Conservation (phyloP, 23 tunicate species). For the Styela clava region DNA sequence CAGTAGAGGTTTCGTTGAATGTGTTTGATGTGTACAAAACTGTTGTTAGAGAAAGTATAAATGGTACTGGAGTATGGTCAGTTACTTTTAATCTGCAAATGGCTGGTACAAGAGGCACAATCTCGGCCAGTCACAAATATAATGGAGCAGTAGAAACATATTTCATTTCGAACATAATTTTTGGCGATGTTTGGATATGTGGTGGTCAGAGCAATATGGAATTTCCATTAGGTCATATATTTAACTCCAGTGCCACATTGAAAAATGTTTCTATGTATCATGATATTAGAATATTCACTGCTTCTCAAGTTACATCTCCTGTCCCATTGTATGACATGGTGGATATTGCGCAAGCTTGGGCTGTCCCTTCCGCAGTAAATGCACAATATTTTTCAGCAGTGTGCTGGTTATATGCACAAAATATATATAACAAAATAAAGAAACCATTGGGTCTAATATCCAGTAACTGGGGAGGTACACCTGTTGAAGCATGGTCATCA, state of each 20-base stretch:
- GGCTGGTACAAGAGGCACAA: constrained; percentile 46
- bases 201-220: constrained; percentile 90
- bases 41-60: constrained; percentile 7
- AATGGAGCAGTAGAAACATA: constrained; percentile 47
- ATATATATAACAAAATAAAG: constrained; percentile 42
- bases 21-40: constrained; percentile 54
- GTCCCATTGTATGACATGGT: constrained; percentile 51
- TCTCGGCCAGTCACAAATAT: constrained; percentile 59
- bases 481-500: constrained; percentile 73
- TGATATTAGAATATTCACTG: constrained; percentile 67
- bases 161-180: constrained; percentile 50
- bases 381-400: constrained; percentile 76
- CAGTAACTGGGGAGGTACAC: constrained; percentile 71
- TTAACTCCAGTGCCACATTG: constrained; percentile 45
- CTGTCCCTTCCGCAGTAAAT: constrained; percentile 37
- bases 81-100: constrained; percentile 36
- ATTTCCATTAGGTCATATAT: constrained; percentile 48
- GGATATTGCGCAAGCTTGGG: constrained; percentile 48
- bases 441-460: constrained; percentile 70
- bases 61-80: constrained; percentile 64
- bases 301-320: constrained; percentile 37
- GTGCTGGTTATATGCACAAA: constrained; percentile 75
- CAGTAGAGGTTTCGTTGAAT: constrained; percentile 50
- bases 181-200: constrained; percentile 94
- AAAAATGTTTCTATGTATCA: constrained; percentile 44